These are phyloP conservation scores for Perca flavescens DNA, from an alignment of 2,113 vertebrate species.

Conservation along the genomic window DNA sequence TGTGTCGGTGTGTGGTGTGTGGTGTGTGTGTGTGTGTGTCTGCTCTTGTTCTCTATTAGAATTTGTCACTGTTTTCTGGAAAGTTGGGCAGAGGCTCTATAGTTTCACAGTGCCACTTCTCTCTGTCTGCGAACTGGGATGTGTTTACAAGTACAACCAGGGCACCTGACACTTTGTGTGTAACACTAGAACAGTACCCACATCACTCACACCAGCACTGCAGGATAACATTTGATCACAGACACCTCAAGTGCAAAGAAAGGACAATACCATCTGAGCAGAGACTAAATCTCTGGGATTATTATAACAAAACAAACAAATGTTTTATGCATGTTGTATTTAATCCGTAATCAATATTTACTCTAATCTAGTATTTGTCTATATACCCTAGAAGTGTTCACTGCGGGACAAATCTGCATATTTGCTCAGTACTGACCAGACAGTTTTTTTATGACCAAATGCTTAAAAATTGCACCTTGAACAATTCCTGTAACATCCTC, in stretches of 20 bases:
- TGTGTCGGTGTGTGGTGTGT: neutral
- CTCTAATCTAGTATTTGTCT: neutral
- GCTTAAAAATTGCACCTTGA: neutral
- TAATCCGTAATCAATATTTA: neutral
- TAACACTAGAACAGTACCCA: slow-evolving; percentile 70
- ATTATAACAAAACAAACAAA: slow-evolving; percentile 2
- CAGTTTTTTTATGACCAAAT: neutral
- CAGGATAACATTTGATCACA: slow-evolving; percentile 62
- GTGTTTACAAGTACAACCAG: slow-evolving; percentile 70
- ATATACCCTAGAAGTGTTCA: neutral
- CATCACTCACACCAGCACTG: slow-evolving; percentile 39
- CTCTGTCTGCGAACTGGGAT: slow-evolving; percentile 56
- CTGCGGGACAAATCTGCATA: neutral
- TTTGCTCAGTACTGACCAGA: neutral
- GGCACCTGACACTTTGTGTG: slow-evolving; percentile 74
- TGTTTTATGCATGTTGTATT: neutral
- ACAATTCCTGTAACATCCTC: neutral
- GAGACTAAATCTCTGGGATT: slow-evolving; percentile 28
- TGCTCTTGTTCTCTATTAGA: neutral
- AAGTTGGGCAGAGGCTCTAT: slow-evolving; percentile 44
- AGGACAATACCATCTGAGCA: slow-evolving; percentile 54
- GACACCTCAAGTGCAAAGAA: slow-evolving; percentile 57
- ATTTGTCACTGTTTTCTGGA: slow-evolving; percentile 5
- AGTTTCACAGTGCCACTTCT: slow-evolving; percentile 58
- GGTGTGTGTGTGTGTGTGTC: neutral